These are phyloP conservation scores for Argyrosomus japonicus DNA, from an alignment of 2,113 vertebrate species.

Conservation along the genomic window DNA sequence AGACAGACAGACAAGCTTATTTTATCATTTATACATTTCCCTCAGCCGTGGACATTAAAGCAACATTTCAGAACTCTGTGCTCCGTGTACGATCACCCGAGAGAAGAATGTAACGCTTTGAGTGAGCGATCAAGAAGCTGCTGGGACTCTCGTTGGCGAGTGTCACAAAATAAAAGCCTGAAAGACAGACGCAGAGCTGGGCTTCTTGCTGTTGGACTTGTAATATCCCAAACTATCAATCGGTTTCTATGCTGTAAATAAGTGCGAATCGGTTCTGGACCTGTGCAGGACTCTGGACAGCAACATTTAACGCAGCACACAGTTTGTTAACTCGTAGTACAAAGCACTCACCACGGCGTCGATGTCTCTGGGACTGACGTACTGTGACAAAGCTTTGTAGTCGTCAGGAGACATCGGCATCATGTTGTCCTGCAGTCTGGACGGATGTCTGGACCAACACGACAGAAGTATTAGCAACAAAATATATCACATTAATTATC, in stretches of 20 bases:
- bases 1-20: neutral
- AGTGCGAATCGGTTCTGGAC: neutral
- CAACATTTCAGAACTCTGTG: too few species aligned
- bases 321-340: neutral
- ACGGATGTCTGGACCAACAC: conserved; percentile 84
- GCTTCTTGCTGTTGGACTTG: too few species aligned
- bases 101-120: too few species aligned
- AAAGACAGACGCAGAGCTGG: too few species aligned
- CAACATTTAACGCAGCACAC: neutral
- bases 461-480: neutral
- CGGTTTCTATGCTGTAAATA: too few species aligned
- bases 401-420: conserved; percentile 95
- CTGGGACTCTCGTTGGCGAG: too few species aligned
- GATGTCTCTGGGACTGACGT: conserved; percentile 85
- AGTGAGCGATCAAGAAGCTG: too few species aligned
- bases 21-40: neutral
- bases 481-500: neutral
- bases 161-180: too few species aligned
- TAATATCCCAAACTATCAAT: too few species aligned
- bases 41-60: too few species aligned
- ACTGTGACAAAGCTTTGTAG: conserved; percentile 86
- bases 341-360: conserved; percentile 84
- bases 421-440: conserved; percentile 91
- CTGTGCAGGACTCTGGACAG: neutral
- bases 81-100: too few species aligned